Evolutionary conservation across 2,888 invertebrate species (phyloP).

Genomic region (Nomada ruficornis): DNA sequence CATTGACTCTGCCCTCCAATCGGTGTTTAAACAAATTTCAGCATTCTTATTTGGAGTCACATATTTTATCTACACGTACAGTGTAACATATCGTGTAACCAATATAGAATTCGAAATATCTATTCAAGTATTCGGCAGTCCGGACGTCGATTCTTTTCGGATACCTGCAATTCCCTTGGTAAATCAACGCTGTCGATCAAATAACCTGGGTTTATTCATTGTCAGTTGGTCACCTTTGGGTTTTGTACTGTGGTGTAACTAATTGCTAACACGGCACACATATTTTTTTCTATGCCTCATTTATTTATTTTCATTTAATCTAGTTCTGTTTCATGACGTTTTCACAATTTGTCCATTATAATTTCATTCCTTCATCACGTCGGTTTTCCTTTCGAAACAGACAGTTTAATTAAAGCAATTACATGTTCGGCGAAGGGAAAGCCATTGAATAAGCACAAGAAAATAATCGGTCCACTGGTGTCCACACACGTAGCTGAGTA

Average conservation of each 20-base stretch:
- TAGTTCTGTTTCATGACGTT: constrained; percentile 17
- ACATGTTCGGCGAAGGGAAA: no score
- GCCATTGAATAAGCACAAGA: constrained; percentile 41
- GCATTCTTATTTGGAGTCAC: background rate
- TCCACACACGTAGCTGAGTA: constrained; percentile 83
- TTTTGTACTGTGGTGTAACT: constrained; percentile 69
- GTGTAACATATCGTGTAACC: background rate
- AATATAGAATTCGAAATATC: background rate
- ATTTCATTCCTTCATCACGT: constrained; percentile 30
- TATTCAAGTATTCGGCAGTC: background rate
- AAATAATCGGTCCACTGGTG: constrained; percentile 77
- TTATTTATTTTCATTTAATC: constrained; percentile 33
- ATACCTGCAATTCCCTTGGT: constrained; percentile 62
- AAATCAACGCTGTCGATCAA: constrained; percentile 59
- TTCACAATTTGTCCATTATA: constrained; percentile 25
- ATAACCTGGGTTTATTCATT: constrained; percentile 62
- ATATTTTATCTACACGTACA: background rate
- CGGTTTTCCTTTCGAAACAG: no score
- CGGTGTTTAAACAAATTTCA: background rate
- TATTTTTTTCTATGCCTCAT: constrained; percentile 38
- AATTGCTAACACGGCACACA: constrained; percentile 73
- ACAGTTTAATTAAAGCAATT: no score
- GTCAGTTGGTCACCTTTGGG: constrained; percentile 67
- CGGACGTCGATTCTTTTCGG: constrained; percentile 52
- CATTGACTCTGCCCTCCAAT: constrained; percentile 4